Base-by-base conservation (phyloP, 2,113 vertebrate genomes). In the Epinephelus fuscoguttatus region DNA sequence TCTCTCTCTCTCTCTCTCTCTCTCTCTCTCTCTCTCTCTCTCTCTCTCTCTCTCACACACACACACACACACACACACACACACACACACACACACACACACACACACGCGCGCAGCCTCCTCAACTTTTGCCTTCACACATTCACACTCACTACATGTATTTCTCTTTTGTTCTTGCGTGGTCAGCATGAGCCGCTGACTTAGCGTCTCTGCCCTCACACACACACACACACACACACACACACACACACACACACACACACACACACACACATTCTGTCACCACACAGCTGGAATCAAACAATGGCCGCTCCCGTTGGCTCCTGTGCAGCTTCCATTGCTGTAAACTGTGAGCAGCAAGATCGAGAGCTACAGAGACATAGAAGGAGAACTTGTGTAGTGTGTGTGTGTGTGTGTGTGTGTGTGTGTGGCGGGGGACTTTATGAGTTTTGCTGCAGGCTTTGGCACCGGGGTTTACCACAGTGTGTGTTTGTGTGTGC, bases 281-380 rank as follows among this genome's bases (percentile, higher is more conserved):
- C 84, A 49, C 68, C 81, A 53, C 72, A 78, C 75, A 80, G 73
- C 73, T 88, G 88, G 82, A 88, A 13, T 19, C 66, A 56, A 62
- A 87, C 75, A 30, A 40, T 30, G 56, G 45, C 27, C 64, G 66
- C 83, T 84, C 18, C 89, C 79, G 77, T 75, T 63, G 49, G 15
- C 49, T 50, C 49, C 49, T 45, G 42, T 45, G 42, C 42, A 45
- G 42, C 14, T 33, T 17, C 63, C 42, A 40, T 60, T 63, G 70
- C 60, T 70, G 55, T 30, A 37, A 67, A 66, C 53, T 56, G 47
- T 9, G 53, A 70, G 13, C 0, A 0, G 12, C 19, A 45, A 27
- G 30, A 50, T 11, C 3, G 23, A 21, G 57, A 57, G 67, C 33
- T 37, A 37, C 33, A 37, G 7, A 62, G 66, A 62, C 42, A n/a